Base-by-base conservation (phyloP, 2,888 invertebrate genomes). In the Uloborus plumipes region DNA sequence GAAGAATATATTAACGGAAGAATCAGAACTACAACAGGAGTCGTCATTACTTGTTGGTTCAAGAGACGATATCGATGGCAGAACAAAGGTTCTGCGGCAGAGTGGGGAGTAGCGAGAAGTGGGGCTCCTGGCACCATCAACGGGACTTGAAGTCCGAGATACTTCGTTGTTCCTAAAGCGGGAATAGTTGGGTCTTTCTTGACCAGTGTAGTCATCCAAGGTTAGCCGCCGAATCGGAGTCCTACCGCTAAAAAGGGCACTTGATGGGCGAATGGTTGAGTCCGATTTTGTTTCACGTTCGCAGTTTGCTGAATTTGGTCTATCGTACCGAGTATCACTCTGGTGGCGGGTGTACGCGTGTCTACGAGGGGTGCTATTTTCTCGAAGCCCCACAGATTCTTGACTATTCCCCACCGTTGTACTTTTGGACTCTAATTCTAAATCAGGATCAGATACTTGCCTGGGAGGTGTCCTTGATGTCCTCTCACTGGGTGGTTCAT, bases 151-250 rank as follows among this genome's bases (percentile, higher is more conserved):
- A 1, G 84, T 83, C 22, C 85, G 69, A 26, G 86, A 84, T 73
- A 74, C 6, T 22, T 79, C 77, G 26, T 83, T 82, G 55, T 74
- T 76, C 58, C 86, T 80, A 81, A 76, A 87, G 26, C 86, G 83
- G 80, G 81, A 84, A 67, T 86, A 86, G 74, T 86, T 84, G 0
- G 86, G 86, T 50, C 86, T 83, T 39, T 86, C 86, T 69, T 85
- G 86, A 61, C 86, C 86, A 20, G 70, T 83, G 26, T 81, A 65
- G 55, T 85, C 86, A 20, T 86, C 86, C 62, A 85, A 64, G 58
- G 82, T 80, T 22, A 85, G 58, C 26, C 83, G 69, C 55, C 84
- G 62, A 16, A 64, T 65, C 39, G 76, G n/a, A 13, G 70, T 70
- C 22, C 76, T 76, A 62, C 75, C 58, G 16, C 16, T 61, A 22